These are phyloP conservation scores for Nannospalax galili DNA, from an alignment of 2,113 vertebrate genomes.

Conservation along the genomic window DNA sequence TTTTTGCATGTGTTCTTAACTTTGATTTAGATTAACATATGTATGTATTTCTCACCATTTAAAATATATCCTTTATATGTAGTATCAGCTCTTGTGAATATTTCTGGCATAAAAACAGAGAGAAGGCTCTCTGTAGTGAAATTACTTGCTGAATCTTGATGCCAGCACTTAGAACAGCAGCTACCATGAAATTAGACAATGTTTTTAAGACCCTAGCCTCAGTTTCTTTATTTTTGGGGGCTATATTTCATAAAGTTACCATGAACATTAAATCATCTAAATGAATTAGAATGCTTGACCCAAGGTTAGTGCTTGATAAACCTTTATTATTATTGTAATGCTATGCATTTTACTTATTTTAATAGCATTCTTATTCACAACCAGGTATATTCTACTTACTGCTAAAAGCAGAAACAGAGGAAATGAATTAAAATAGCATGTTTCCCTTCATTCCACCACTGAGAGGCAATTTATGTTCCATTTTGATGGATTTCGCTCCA, in stretches of 20 bases:
- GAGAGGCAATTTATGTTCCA: background rate
- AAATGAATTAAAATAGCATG: background rate
- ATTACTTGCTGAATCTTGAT: background rate
- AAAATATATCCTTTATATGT: constrained; percentile 28
- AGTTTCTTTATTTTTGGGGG: background rate
- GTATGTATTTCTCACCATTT: constrained; percentile 53
- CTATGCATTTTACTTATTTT: background rate
- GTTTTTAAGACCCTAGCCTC: background rate
- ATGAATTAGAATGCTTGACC: background rate
- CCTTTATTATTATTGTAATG: background rate
- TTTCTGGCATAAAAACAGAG: background rate
- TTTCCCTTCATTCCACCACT: background rate
- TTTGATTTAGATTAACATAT: constrained; percentile 52
- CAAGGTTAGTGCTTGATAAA: background rate
- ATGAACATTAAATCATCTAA: background rate
- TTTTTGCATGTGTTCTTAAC: constrained; percentile 58
- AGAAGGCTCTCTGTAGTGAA: background rate
- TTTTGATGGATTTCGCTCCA: background rate
- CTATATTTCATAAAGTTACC: background rate
- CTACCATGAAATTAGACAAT: background rate
- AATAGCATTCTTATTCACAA: constrained; percentile 1
- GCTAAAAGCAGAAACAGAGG: background rate
- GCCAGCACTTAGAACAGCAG: too few relatives aligned
- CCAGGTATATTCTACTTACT: background rate
- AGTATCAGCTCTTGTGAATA: background rate